Conservation (phyloP, 2,888 invertebrate genomes). For the Ichneumoninae sp. region DNA sequence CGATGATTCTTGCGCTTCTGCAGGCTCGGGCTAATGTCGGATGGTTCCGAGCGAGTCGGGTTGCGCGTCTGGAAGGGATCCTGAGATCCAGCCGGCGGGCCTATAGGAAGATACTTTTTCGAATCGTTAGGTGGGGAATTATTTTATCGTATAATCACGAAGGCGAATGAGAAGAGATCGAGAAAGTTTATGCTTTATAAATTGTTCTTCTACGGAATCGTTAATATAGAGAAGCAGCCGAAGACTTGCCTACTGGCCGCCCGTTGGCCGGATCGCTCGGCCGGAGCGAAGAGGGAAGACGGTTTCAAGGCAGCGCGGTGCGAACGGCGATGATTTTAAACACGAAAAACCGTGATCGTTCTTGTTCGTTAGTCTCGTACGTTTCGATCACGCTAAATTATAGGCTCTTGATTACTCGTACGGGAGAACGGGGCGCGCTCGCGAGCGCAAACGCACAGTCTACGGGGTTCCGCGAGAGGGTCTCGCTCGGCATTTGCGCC, state of each 20-base stretch:
- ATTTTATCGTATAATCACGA: conserved; percentile 77
- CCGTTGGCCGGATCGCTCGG: conserved; percentile 22
- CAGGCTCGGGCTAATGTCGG: conserved; percentile 7
- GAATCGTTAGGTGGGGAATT: conserved; percentile 75
- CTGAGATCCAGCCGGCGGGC: conserved; percentile 29
- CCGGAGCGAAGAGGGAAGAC: background rate
- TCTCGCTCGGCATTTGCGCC: conserved; percentile 21
- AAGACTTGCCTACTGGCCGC: conserved; percentile 35
- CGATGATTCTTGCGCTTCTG: conserved; percentile 35
- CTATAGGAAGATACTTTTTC: conserved; percentile 61
- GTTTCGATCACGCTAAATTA: conserved; percentile 84
- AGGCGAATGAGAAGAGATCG: conserved; percentile 70
- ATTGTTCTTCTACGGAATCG: conserved; percentile 82
- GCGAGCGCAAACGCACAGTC: conserved; percentile 21
- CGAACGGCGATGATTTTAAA: conserved; percentile 81
- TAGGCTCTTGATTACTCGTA: conserved; percentile 83
- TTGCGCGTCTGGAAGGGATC: conserved; percentile 8
- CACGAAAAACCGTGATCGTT: conserved; percentile 83
- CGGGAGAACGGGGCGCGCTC: conserved; percentile 35
- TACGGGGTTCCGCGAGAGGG: conserved; percentile 30
- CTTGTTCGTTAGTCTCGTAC: conserved; percentile 83
- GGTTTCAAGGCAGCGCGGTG: conserved; percentile 46
- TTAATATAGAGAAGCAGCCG: conserved; percentile 72
- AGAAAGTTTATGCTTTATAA: conserved; percentile 82
- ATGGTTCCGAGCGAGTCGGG: background rate